Base-by-base conservation (phyloP, 2,888 invertebrate genomes). In the Deladenus siricidicola region DNA sequence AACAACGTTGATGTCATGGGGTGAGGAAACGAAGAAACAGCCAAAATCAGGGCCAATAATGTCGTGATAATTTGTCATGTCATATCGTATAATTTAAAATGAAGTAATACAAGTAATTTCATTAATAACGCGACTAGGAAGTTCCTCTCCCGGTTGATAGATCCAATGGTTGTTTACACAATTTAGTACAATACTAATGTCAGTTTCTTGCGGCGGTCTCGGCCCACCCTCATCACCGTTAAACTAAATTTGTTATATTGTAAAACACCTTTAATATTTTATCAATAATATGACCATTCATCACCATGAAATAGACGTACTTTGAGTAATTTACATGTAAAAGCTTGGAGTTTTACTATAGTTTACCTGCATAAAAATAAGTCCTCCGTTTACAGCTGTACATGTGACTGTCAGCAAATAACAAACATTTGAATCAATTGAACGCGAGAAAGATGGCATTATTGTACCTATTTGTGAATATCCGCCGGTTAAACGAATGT, bases 81-180 rank as follows among this genome's bases (percentile, higher is more conserved):
- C n/a, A n/a, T n/a, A n/a, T n/a, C n/a, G n/a, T n/a, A n/a, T 29
- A 21, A 21, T 56, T 45, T 44, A 47, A 6, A n/a, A n/a, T n/a
- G n/a, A n/a, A n/a, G n/a, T n/a, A n/a, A 34, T 34, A 34, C 57
- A 54, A 26, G 24, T 54, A 17, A 49, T 29, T 54, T 56, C 56
- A 52, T 30, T 56, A 34, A 57, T 57, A 29, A 54, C 45, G 21
- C 39, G 39, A 14, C 39, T 14, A 17, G n/a, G 19, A 48, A 21
- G 39, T 1, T n/a, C 54, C 34, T 29, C 54, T 10, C 8, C 54
- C 45, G 28, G 54, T 39, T 54, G 34, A 8, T 44, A 54, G n/a
- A 39, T 21, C 54, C 54, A 54, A 17, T 54, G 42, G 14, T 42
- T 42, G n/a, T 30, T 45, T 17, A 54, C 28, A 39, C 54, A 54